Conservation (phyloP, 2,797 vertebrate species). For the Alcedo atthis region DNA sequence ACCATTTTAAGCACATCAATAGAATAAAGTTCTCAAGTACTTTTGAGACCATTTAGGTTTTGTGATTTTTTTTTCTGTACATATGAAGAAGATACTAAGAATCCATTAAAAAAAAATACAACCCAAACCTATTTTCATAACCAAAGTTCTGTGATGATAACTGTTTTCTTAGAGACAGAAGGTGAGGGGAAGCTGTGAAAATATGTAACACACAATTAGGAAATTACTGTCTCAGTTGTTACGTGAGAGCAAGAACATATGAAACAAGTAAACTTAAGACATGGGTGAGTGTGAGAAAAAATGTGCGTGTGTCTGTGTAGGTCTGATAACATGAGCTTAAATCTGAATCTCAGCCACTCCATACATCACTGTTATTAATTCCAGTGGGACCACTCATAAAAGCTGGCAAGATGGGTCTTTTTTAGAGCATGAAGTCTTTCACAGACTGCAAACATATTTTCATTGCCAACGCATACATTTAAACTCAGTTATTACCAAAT, state of each 20-base stretch:
- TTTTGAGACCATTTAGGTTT: background rate
- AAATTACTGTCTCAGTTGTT: background rate
- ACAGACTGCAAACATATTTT: background rate
- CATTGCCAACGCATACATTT: background rate
- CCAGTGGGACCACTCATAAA: background rate
- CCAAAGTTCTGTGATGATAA: slow-evolving; percentile 28
- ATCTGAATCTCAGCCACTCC: background rate
- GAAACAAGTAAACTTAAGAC: background rate
- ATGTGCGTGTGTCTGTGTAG: background rate
- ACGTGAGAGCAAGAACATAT: background rate
- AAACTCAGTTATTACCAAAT: background rate
- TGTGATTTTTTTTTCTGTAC: background rate
- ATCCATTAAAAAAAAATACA: background rate
- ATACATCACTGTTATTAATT: background rate
- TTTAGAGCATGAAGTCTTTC: background rate
- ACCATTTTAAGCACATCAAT: background rate
- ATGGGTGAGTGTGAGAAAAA: background rate
- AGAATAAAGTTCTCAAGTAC: background rate
- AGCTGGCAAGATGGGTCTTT: background rate
- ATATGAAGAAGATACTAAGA: background rate
- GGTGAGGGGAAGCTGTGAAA: slow-evolving; percentile 36
- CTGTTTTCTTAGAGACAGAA: slow-evolving; percentile 58
- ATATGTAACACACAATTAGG: slow-evolving; percentile 36
- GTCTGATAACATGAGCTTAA: background rate
- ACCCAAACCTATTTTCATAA: background rate